Evolutionary conservation across 1,140 invertebrate genomes (phyloP).

Genomic region (Philopotamus ludificatus): DNA sequence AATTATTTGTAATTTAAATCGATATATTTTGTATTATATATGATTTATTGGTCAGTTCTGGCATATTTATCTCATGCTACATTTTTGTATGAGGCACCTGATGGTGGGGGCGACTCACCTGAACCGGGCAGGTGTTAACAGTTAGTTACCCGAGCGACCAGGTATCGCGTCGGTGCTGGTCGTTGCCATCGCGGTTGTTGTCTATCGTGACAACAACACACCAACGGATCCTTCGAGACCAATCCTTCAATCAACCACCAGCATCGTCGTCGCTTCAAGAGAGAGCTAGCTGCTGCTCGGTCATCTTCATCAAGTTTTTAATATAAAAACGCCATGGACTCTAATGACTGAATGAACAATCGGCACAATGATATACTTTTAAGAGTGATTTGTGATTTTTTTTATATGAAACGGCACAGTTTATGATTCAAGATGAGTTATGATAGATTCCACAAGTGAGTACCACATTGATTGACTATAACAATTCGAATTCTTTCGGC

Average conservation of each 20-base stretch:
- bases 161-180: not conserved
- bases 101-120: slow-evolving; percentile 16
- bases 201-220: not conserved
- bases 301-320: not conserved
- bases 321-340: too few species aligned
- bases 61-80: slow-evolving; percentile 11
- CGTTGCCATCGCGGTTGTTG: not conserved
- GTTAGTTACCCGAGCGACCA: slow-evolving; percentile 7
- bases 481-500: too few species aligned
- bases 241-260: not conserved
- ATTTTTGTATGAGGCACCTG: too few species aligned
- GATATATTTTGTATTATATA: too few species aligned
- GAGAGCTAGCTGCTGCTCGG: not conserved
- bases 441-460: slow-evolving; percentile 39
- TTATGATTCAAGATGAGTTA: slow-evolving; percentile 37
- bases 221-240: not conserved
- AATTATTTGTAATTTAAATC: too few species aligned
- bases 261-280: not conserved
- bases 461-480: too few species aligned
- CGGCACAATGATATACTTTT: slow-evolving; percentile 35
- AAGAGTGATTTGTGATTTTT: slow-evolving; percentile 18
- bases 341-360: slow-evolving; percentile 31
- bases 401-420: slow-evolving; percentile 25
- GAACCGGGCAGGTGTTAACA: slow-evolving; percentile 23
- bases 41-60: not conserved